phyloP scores from a whole-genome alignment of 2,888 invertebrate species.

The Clanis bilineata region DNA sequence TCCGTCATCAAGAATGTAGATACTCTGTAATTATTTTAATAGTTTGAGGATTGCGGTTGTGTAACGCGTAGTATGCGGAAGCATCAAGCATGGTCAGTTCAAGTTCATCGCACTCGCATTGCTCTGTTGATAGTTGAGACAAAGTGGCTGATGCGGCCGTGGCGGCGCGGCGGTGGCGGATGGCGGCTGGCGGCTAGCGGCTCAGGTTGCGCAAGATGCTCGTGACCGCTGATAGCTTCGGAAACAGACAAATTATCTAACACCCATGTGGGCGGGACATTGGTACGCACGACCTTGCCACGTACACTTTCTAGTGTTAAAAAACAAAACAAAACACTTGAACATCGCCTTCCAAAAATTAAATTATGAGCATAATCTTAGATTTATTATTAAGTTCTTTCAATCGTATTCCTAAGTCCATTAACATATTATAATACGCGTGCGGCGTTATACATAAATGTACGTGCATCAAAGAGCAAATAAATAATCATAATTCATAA shows the following conservation, averaged over 20 bases:
- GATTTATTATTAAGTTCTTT: neutral
- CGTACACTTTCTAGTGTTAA: slow-evolving; percentile 17
- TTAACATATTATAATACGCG: no score
- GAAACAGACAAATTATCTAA: slow-evolving; percentile 19
- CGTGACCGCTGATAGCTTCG: slow-evolving; percentile 3
- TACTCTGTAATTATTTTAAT: no score
- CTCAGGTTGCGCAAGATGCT: slow-evolving; percentile 35
- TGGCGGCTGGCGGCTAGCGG: no score
- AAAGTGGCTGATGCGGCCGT: slow-evolving; percentile 28
- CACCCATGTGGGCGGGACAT: slow-evolving; percentile 17
- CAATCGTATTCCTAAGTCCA: no score
- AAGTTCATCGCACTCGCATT: slow-evolving; percentile 60
- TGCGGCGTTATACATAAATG: no score
- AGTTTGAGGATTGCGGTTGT: slow-evolving; percentile 19
- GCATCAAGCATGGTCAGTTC: slow-evolving; percentile 37
- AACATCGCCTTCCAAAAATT: neutral
- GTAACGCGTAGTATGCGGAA: slow-evolving; percentile 28
- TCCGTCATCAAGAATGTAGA: no score
- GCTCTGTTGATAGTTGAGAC: slow-evolving; percentile 30
- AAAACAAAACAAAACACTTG: slow-evolving; percentile 16
- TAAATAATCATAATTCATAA: no score
- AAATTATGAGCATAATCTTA: neutral
- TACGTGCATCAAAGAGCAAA: no score
- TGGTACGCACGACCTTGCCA: slow-evolving; percentile 18
- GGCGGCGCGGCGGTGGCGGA: no score